These are phyloP conservation scores for Leucophenga montana DNA, from an alignment of 2,888 invertebrate species.

Conservation along the genomic window DNA sequence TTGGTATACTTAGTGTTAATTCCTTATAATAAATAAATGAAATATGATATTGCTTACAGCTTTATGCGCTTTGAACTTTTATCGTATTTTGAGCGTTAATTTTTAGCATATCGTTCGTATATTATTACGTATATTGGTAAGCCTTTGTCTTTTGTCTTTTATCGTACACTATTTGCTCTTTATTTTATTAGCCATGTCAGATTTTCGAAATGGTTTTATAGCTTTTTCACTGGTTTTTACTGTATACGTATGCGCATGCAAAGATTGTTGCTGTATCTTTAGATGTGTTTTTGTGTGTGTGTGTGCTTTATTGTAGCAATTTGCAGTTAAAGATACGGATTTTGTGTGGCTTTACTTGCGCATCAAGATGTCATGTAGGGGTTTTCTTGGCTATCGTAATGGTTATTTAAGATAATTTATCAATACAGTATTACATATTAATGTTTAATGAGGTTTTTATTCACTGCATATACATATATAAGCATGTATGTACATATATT, in stretches of 20 bases:
- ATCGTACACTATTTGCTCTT: too few relatives aligned
- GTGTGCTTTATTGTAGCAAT: too few relatives aligned
- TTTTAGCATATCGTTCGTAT: slow-evolving; percentile 55
- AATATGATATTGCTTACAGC: slow-evolving; percentile 47
- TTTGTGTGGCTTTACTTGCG: too few relatives aligned
- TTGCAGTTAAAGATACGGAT: too few relatives aligned
- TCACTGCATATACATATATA: not conserved
- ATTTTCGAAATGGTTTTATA: slow-evolving; percentile 33
- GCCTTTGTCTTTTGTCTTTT: too few relatives aligned
- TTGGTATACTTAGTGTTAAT: slow-evolving; percentile 63
- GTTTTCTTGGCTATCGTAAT: slow-evolving; percentile 29
- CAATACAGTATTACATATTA: slow-evolving; percentile 14
- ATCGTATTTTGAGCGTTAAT: slow-evolving; percentile 51
- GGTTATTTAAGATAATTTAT: not conserved
- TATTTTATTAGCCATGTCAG: slow-evolving; percentile 17
- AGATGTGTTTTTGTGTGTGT: too few relatives aligned
- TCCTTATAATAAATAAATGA: slow-evolving; percentile 63
- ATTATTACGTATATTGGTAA: too few relatives aligned
- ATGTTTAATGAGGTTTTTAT: not conserved
- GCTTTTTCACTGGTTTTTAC: not conserved
- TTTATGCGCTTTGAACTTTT: slow-evolving; percentile 30
- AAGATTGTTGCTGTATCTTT: not conserved
- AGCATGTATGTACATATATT: too few relatives aligned
- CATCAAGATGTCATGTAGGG: too few relatives aligned
- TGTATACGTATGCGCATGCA: not conserved